Conservation (phyloP, 2,888 invertebrate genomes). For the Pseudolycoriella hygida region DNA sequence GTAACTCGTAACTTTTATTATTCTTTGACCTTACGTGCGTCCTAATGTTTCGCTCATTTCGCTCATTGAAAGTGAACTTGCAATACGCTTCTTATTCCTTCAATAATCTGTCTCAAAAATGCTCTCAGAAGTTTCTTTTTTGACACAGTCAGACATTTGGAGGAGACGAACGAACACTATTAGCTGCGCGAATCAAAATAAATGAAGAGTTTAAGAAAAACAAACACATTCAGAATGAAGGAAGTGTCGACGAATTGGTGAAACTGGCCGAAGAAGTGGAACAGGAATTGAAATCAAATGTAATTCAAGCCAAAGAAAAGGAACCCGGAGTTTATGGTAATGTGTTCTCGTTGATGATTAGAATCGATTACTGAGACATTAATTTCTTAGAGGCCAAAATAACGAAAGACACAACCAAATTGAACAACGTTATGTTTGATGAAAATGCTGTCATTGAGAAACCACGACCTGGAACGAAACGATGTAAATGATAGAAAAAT, state of each 20-base stretch:
- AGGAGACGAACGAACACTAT: slow-evolving; percentile 43
- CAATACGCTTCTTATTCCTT: too few relatives aligned
- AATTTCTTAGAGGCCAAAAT: slow-evolving; percentile 30
- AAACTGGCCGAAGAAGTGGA: slow-evolving; percentile 51
- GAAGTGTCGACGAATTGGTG: slow-evolving; percentile 47
- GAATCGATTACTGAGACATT: slow-evolving; percentile 29
- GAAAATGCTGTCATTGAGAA: slow-evolving; percentile 17
- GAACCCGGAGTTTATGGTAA: slow-evolving; percentile 38
- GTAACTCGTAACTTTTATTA: too few relatives aligned
- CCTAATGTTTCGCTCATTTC: too few relatives aligned
- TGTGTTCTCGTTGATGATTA: background rate
- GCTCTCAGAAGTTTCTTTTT: too few relatives aligned
- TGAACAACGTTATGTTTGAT: slow-evolving; percentile 46
- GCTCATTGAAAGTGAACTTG: too few relatives aligned
- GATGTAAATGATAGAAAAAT: background rate
- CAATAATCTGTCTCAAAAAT: too few relatives aligned
- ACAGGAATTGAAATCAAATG: slow-evolving; percentile 46
- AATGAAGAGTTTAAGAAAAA: slow-evolving; percentile 58
- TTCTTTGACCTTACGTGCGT: too few relatives aligned
- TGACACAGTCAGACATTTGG: background rate
- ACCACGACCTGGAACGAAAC: too few relatives aligned
- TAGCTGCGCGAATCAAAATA: slow-evolving; percentile 47
- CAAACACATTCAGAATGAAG: slow-evolving; percentile 37
- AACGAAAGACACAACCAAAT: slow-evolving; percentile 37
- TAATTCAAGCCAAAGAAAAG: slow-evolving; percentile 54